Evolutionary conservation across 2,888 invertebrate species (phyloP), one percentile per base, ranked within the genome.

Genomic region (Mythimna loreyi): DNA sequence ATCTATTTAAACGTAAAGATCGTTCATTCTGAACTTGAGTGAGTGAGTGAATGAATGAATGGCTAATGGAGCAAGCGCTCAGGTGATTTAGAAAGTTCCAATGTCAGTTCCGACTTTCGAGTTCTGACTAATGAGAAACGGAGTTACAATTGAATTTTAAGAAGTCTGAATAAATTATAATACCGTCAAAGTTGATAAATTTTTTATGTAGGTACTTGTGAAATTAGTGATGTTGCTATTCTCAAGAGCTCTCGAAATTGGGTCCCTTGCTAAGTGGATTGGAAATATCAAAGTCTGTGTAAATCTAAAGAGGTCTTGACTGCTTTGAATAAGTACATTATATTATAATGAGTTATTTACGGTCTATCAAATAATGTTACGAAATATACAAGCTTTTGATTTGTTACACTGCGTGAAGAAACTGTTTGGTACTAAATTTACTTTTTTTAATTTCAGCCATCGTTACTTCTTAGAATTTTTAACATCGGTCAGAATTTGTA

Each of bases 21-120:
- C 76, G 69, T 72, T 77, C 78, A 76, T 77, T 83, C 72, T 36
- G 53, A 72, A 75, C 56, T 63, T 61, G 71, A 84, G 63, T 72
- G 80, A 85, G 74, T 80, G 85, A 73, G 19, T 68, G 59, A 75
- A 65, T 65, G 63, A 83, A 85, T 82, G 84, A 84, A 80, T 81
- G 80, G 36, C 70, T 85, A 86, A 87, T 86, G 83, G 81, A 71
- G 75, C 72, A 72, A 78, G 66, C 47, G 77, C 69, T 75, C 79
- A 82, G 84, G 81, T 85, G 86, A 82, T 85, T 88, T 78, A 67
- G 60, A 67, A 87, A 85, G 75, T 86, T 82, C 64, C 71, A 61
- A 80, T 71, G 74, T 78, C 70, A 60, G n/a, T 60, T 53, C 62
- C 57, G 77, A 82, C 78, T 81, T 82, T 66, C 82, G 84, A 84